A percentile compares a stretch with the other conserved stretches of the same genome.
These are phyloP conservation scores for Mnemiopsis leidyi DNA, from an alignment of 37 sponge, comb jelly and placozoan species.

Conservation along the genomic window DNA sequence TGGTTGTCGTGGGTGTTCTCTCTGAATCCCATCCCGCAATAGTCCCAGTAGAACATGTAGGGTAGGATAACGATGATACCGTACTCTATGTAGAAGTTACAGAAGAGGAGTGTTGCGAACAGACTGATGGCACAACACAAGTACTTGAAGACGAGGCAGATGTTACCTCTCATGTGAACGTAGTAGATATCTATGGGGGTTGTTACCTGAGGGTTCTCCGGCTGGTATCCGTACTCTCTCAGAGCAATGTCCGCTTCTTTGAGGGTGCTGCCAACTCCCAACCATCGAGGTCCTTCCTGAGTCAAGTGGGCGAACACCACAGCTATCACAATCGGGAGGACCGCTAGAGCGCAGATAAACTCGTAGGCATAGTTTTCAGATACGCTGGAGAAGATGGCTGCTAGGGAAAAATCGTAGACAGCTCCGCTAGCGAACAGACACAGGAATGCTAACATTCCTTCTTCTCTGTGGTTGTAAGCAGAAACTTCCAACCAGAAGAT, in stretches of 20 bases:
- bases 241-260: not conserved
- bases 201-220: constrained; percentile 4
- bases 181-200: constrained; percentile 27
- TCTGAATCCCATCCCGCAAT: not conserved
- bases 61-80: constrained; percentile 14
- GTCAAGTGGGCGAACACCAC: constrained; percentile 22
- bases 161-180: not conserved
- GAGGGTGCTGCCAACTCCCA: not conserved
- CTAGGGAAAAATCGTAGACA: not conserved
- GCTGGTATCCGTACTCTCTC: not conserved
- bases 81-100: not conserved
- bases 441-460: not conserved
- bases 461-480: constrained; percentile 8
- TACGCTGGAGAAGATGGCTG: not conserved
- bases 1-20: not conserved
- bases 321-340: not conserved
- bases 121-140: constrained; percentile 11
- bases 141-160: not conserved
- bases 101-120: constrained; percentile 19
- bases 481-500: not conserved
- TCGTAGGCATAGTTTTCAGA: not conserved
- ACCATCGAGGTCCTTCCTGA: not conserved
- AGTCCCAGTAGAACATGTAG: constrained; percentile 42
- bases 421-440: not conserved
- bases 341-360: not conserved